Conservation (phyloP, 92 coral and sea anemone species). For the Scolanthus callimorphus region DNA sequence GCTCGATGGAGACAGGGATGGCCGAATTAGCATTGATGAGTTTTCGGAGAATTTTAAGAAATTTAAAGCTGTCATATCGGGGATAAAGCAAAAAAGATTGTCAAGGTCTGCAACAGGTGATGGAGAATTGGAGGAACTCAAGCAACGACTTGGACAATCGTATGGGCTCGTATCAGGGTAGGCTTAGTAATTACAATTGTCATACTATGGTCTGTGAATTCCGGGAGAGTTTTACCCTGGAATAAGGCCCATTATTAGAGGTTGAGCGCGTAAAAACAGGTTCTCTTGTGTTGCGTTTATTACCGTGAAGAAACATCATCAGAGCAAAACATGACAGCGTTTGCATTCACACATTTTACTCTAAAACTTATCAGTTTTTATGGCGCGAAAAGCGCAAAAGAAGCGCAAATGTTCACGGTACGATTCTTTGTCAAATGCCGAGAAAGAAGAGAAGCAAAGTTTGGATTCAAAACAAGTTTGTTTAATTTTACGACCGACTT, state of each 20-base stretch:
- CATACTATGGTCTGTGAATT: no score
- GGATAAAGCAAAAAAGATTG: slow-evolving; percentile 62
- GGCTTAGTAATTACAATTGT: no score
- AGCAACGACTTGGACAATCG: slow-evolving; percentile 64
- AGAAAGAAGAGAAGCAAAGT: no score
- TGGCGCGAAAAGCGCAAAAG: no score
- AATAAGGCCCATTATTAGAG: no score
- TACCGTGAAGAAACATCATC: not conserved
- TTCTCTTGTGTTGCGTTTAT: not conserved
- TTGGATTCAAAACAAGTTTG: not conserved
- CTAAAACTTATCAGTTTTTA: no score
- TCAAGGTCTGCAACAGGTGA: slow-evolving; percentile 51
- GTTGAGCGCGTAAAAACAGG: no score
- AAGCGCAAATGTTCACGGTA: no score
- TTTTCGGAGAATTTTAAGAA: slow-evolving; percentile 91
- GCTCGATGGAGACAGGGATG: slow-evolving; percentile 90
- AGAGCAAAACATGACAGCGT: not conserved
- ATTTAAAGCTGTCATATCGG: slow-evolving; percentile 80
- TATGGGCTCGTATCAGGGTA: slow-evolving; percentile 67
- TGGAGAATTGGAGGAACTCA: slow-evolving; percentile 64
- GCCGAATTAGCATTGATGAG: slow-evolving; percentile 93
- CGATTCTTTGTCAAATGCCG: no score
- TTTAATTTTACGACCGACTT: not conserved
- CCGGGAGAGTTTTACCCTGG: no score
- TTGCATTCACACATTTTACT: no score